phyloP scores from a whole-genome alignment of 1,140 invertebrate genomes.

The Drosophila parabipectinata region DNA sequence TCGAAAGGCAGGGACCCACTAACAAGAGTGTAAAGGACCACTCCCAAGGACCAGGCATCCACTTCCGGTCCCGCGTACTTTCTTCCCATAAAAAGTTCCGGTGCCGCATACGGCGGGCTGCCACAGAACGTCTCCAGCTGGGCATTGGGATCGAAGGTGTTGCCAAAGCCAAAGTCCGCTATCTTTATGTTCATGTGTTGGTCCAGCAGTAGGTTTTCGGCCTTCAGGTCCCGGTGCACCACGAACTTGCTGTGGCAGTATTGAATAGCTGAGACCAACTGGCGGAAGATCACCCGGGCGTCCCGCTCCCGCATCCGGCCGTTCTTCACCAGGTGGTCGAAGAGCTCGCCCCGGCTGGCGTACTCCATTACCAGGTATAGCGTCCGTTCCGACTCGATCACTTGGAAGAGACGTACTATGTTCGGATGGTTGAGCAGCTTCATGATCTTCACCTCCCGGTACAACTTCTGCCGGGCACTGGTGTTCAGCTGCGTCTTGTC shows the following conservation, averaged over 20 bases:
- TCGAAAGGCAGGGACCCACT: slow-evolving; percentile 99
- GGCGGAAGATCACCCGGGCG: slow-evolving; percentile 98
- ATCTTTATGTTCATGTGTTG: slow-evolving; percentile 99
- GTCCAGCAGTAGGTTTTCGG: slow-evolving; percentile 99
- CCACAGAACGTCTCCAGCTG: slow-evolving; percentile 99
- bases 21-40: slow-evolving; percentile 99
- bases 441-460: slow-evolving; percentile 98
- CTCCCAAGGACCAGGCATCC: slow-evolving; percentile 99
- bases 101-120: slow-evolving; percentile 99
- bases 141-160: slow-evolving; percentile 99
- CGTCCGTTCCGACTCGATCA: slow-evolving; percentile 99
- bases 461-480: slow-evolving; percentile 96
- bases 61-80: slow-evolving; percentile 99
- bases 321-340: slow-evolving; percentile 99
- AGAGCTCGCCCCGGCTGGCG: slow-evolving; percentile 99
- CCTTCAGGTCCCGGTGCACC: slow-evolving; percentile 97
- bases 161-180: slow-evolving; percentile 99
- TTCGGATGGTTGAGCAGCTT: slow-evolving; percentile 99
- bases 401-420: slow-evolving; percentile 99
- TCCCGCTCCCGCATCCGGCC: slow-evolving; percentile 99
- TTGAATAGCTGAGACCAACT: slow-evolving; percentile 99
- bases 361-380: slow-evolving; percentile 99
- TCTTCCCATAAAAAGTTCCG: slow-evolving; percentile 99
- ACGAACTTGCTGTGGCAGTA: slow-evolving; percentile 99
- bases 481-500: slow-evolving; percentile 99